Evolutionary conservation across 2,888 invertebrate genomes (phyloP), one percentile per base, ranked within the genome.

Genomic region (Drosophila peninsularis): DNA sequence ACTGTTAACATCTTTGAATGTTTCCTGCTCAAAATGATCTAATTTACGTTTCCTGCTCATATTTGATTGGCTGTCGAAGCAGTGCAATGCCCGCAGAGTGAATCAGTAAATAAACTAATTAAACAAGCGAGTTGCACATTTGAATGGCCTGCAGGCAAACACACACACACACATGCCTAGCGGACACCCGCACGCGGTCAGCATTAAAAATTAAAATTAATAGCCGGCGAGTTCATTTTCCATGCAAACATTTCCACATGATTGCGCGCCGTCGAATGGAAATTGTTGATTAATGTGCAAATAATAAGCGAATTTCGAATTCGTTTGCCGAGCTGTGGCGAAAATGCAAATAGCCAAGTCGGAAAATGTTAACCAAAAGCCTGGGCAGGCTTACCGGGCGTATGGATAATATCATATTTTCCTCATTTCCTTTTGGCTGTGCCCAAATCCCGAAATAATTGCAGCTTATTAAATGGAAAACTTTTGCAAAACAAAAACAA

Each of bases 231-330:
- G 56, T 55, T 58, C 66, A 71, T 70, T 80, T 72, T 72, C 62
- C 64, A 71, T 65, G 69, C 72, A 72, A 66, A 73, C 52, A 69
- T 75, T 89, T 87, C 64, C 89, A 76, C 74, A 67, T 79, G 67
- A 78, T 73, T 88, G 81, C 60, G 24, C 54, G n/a, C 52, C 10
- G 49, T 49, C 58, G 44, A 37, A 41, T 52, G 50, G 5, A 55
- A 63, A 82, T 77, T 58, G 64, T 71, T 87, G 87, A 85, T 89
- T 89, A 79, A 87, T 83, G 84, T 65, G 62, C 56, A 62, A 49
- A 62, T 56, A 74, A 75, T 56, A 61, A 75, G 39, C 57, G 60
- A 68, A 74, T 68, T 63, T 63, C 58, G 55, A 56, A 56, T 45
- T 47, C 44, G 49, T 74, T 67, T 67, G 70, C 39, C 14, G 44